Conservation (phyloP, 2,113 vertebrate genomes). For the Lophotis ruficrista region DNA sequence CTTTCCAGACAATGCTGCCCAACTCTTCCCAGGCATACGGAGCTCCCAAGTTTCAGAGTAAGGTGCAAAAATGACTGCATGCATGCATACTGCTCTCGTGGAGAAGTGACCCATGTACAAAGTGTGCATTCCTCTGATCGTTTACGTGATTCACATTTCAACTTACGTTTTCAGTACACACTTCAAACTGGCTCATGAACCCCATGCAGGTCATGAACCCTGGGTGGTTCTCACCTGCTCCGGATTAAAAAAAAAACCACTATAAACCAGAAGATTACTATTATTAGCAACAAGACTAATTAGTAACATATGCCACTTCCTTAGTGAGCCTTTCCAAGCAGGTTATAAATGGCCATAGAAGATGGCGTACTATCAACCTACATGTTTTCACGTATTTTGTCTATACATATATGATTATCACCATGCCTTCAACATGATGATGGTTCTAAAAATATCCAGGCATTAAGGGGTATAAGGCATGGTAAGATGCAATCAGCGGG, state of each 20-base stretch:
- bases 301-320: constrained; percentile 23
- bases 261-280: constrained; percentile 14
- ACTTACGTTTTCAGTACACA: not conserved
- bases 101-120: not conserved
- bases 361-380: constrained; percentile 6
- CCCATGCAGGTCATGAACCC: not conserved
- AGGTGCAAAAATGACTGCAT: not conserved
- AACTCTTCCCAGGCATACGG: not conserved
- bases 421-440: constrained; percentile 34
- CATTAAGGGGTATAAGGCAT: not conserved
- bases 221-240: constrained; percentile 30
- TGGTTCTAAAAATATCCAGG: constrained; percentile 42
- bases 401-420: constrained; percentile 37
- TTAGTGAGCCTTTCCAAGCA: not conserved
- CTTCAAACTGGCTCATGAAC: not conserved
- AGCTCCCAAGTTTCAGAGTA: not conserved
- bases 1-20: not conserved
- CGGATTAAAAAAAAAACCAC: not conserved
- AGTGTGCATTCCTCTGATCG: not conserved
- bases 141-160: not conserved
- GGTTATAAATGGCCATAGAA: constrained; percentile 47
- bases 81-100: not conserved
- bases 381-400: constrained; percentile 19
- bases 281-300: constrained; percentile 36
- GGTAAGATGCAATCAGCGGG: not conserved